These are phyloP conservation scores for Drosophila lacicola DNA, from an alignment of 2,888 invertebrate genomes.

Conservation along the genomic window DNA sequence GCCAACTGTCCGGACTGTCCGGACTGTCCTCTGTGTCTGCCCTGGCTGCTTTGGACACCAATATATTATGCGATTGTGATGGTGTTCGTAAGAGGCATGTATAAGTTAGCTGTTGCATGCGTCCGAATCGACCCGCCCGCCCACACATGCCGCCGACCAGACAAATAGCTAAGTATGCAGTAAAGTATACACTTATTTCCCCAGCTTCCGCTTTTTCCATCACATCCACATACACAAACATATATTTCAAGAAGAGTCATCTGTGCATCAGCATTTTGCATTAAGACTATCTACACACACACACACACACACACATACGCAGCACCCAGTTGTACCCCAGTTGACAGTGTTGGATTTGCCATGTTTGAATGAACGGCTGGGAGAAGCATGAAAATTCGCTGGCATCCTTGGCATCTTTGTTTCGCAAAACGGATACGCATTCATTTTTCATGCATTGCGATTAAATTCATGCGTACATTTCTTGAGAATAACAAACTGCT, in stretches of 20 bases:
- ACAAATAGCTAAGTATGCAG: constrained; percentile 40
- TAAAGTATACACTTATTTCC: constrained; percentile 49
- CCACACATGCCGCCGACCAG: constrained; percentile 16
- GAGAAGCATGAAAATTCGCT: constrained; percentile 11
- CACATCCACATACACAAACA: neutral
- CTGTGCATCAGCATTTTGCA: constrained; percentile 53
- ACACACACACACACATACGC: no score
- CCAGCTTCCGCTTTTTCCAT: constrained; percentile 14
- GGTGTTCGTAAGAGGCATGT: constrained; percentile 23
- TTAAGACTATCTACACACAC: constrained; percentile 44
- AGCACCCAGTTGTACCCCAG: constrained; percentile 21
- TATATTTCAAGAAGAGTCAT: constrained; percentile 10
- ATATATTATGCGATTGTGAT: constrained; percentile 63
- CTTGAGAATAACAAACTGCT: constrained; percentile 62
- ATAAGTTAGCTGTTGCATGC: constrained; percentile 38
- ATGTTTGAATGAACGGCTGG: constrained; percentile 15
- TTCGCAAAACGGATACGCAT: constrained; percentile 28
- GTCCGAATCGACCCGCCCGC: constrained; percentile 21
- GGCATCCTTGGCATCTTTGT: constrained; percentile 23
- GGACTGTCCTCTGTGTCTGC: constrained; percentile 11
- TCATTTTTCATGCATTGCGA: constrained; percentile 48
- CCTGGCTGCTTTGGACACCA: constrained; percentile 59
- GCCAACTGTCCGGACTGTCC: constrained; percentile 25
- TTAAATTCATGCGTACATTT: constrained; percentile 73
- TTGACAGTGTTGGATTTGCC: constrained; percentile 32